Evolutionary conservation across 2,888 invertebrate genomes (phyloP).

Genomic region (Cheiracanthium punctorium): DNA sequence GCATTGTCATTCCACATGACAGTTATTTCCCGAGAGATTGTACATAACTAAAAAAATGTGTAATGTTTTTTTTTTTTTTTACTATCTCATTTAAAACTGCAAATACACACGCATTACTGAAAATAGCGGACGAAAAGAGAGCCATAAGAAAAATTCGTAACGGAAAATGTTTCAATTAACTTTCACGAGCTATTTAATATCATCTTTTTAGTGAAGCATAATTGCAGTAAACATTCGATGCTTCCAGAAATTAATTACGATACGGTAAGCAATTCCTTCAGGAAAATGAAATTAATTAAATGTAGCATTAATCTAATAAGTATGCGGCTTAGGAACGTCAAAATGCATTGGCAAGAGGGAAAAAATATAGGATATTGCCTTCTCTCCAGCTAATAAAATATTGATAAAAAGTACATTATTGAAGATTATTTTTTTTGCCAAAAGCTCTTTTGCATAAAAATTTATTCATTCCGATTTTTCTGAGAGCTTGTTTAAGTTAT

Average conservation of each 20-base stretch:
- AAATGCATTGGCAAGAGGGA: background rate
- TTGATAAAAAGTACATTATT: background rate
- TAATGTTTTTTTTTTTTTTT: no score
- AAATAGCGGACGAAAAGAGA: no score
- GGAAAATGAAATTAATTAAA: conserved; percentile 5
- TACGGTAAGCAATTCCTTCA: background rate
- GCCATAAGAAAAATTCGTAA: no score
- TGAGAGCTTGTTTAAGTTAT: no score
- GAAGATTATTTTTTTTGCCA: no score
- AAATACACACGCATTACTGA: no score
- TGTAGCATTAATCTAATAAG: background rate
- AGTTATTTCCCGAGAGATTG: no score
- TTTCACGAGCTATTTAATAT: background rate
- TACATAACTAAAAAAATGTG: no score
- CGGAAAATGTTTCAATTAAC: background rate
- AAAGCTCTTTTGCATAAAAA: no score
- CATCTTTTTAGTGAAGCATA: background rate
- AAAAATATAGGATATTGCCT: background rate
- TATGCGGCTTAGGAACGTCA: background rate
- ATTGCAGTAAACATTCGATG: background rate
- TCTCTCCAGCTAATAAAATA: background rate
- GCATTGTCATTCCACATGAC: no score
- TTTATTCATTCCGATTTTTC: no score
- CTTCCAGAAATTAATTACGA: conserved; percentile 4
- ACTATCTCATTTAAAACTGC: no score